Conservation (phyloP, 1,140 invertebrate species). For the Drosophila neocordata region DNA sequence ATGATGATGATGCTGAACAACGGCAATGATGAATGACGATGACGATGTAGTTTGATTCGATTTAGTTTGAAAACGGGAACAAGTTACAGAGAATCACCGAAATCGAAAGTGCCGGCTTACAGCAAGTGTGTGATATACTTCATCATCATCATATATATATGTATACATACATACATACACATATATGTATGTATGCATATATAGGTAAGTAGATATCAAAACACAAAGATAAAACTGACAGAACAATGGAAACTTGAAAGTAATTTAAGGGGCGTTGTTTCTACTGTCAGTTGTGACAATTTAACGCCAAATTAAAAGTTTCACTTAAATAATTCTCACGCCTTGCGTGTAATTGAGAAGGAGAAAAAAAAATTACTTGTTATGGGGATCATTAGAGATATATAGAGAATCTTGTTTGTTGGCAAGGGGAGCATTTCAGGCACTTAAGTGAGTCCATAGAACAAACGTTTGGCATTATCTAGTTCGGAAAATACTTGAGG, state of each 20-base stretch:
- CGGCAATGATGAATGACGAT: constrained; percentile 17
- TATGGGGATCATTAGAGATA: constrained; percentile 8
- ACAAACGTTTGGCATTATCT: constrained; percentile 36
- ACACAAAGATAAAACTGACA: constrained; percentile 18
- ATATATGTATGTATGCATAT: not conserved
- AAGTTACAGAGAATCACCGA: constrained; percentile 37
- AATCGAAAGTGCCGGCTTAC: constrained; percentile 61
- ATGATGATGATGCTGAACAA: constrained; percentile 37
- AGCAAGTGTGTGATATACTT: not conserved
- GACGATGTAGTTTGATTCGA: constrained; percentile 13
- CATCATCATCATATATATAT: not conserved
- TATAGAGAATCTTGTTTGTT: not conserved
- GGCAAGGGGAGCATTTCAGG: not conserved
- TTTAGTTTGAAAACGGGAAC: constrained; percentile 24
- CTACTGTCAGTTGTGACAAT: constrained; percentile 61
- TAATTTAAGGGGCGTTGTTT: constrained; percentile 55
- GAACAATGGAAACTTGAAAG: constrained; percentile 60
- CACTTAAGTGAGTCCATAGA: constrained; percentile 17
- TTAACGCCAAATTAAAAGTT: constrained; percentile 57
- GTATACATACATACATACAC: not conserved
- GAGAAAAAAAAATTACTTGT: not conserved
- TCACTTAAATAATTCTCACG: constrained; percentile 55
- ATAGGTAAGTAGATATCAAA: constrained; percentile 35
- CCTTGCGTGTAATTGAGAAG: constrained; percentile 5
- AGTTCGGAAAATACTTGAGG: constrained; percentile 8